Conservation (phyloP, 1,140 invertebrate species). For the Papilio dardanus region DNA sequence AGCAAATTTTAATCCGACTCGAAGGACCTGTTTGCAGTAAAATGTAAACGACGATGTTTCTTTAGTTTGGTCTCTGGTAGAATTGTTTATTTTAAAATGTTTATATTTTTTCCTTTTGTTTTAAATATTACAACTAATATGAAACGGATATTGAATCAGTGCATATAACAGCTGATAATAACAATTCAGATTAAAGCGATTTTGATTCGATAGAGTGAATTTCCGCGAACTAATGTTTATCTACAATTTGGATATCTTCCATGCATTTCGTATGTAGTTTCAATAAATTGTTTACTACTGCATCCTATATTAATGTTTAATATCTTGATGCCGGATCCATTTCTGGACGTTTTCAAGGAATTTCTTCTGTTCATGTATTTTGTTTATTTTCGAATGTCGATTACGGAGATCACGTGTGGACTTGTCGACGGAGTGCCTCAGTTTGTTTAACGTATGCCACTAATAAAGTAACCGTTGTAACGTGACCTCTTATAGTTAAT, state of each 20-base stretch:
- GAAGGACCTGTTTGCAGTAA: background rate
- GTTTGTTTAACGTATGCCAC: constrained; percentile 64
- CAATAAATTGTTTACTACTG: constrained; percentile 33
- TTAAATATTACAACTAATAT: background rate
- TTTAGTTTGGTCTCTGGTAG: background rate
- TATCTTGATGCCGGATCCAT: constrained; percentile 42
- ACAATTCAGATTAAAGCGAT: background rate
- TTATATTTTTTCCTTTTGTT: background rate
- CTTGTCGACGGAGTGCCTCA: constrained; percentile 67
- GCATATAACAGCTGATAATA: background rate
- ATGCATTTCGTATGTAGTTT: constrained; percentile 23
- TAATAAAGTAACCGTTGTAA: constrained; percentile 53
- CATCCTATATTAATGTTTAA: constrained; percentile 26
- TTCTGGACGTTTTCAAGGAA: constrained; percentile 64
- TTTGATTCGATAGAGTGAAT: constrained; percentile 3
- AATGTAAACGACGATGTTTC: background rate
- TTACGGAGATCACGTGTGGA: constrained; percentile 63
- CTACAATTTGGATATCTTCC: constrained; percentile 28
- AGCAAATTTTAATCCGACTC: background rate
- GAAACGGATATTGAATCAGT: background rate
- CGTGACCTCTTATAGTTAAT: constrained; percentile 40
- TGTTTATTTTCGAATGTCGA: constrained; percentile 78
- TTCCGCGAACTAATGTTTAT: background rate
- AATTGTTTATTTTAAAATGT: no score
- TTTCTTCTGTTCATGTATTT: constrained; percentile 54